phyloP scores from a whole-genome alignment of 2,888 invertebrate species.

The Acrocyrtus sp. region DNA sequence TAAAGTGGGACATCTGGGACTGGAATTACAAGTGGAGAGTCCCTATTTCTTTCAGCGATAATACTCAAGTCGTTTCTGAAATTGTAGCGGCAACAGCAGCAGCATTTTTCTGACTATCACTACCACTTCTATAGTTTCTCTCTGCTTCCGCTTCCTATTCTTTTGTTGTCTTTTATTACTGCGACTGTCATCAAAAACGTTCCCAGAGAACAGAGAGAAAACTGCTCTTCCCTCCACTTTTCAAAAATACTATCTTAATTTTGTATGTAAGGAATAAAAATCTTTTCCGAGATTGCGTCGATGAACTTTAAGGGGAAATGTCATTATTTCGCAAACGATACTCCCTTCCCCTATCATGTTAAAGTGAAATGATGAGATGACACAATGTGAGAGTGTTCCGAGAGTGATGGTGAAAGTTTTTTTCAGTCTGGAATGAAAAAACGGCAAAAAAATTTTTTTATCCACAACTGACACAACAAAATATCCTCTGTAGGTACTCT shows the following conservation, averaged over 20 bases:
- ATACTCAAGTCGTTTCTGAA: background rate
- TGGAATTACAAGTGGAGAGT: slow-evolving; percentile 36
- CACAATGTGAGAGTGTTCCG: too few species aligned
- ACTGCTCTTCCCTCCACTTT: background rate
- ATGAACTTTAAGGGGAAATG: slow-evolving; percentile 46
- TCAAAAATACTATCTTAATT: background rate
- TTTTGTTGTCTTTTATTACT: slow-evolving; percentile 24
- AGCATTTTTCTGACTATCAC: slow-evolving; percentile 38
- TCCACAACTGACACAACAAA: slow-evolving; percentile 21
- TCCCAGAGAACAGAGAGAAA: background rate
- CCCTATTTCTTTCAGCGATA: slow-evolving; percentile 14
- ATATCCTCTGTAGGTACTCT: background rate
- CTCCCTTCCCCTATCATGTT: too few species aligned
- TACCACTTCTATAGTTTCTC: background rate
- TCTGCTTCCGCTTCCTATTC: slow-evolving; percentile 19
- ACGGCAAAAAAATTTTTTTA: slow-evolving; percentile 24
- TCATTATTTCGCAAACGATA: too few species aligned
- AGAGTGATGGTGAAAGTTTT: slow-evolving; percentile 40
- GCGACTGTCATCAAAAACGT: background rate
- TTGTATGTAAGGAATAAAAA: slow-evolving; percentile 3
- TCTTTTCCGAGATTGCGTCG: slow-evolving; percentile 25
- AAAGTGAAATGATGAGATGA: slow-evolving; percentile 25
- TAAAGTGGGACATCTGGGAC: slow-evolving; percentile 46
- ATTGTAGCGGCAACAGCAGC: too few species aligned
- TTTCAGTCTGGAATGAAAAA: slow-evolving; percentile 27